phyloP scores from a whole-genome alignment of 2,888 invertebrate genomes.

The Oasisia sp. region DNA sequence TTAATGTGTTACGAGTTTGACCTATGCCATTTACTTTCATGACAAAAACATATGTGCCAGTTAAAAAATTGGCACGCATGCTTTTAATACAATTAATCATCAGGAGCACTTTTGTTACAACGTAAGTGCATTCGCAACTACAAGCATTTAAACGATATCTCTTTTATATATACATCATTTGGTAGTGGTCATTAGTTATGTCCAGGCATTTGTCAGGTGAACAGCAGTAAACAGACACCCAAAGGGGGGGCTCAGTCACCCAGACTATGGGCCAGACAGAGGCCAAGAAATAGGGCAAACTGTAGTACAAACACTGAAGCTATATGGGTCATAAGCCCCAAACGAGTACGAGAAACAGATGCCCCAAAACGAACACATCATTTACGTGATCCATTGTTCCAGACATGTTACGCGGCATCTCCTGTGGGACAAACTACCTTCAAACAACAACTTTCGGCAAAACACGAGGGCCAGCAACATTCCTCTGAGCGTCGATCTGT shows the following conservation, averaged over 20 bases:
- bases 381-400: not conserved
- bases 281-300: too few relatives aligned
- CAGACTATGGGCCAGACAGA: too few relatives aligned
- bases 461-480: not conserved
- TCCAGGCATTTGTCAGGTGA: not conserved
- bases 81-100: not conserved
- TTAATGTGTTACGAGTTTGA: not conserved
- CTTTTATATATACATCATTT: not conserved
- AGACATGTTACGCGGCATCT: not conserved
- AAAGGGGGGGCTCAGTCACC: too few relatives aligned
- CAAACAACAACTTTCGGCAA: not conserved
- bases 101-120: not conserved
- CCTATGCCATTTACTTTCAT: not conserved
- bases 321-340: too few relatives aligned
- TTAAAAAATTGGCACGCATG: not conserved
- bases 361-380: not conserved
- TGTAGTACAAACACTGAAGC: too few relatives aligned
- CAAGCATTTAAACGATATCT: not conserved
- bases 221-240: too few relatives aligned
- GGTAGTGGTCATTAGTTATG: not conserved
- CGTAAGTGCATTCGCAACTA: not conserved
- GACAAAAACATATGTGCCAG: not conserved
- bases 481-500: not conserved
- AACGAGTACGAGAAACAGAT: too few relatives aligned
- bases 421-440: not conserved